A percentile compares a stretch with the other conserved stretches of the same genome.
Evolutionary conservation across 2,797 vertebrate species (phyloP).

Genomic region (Manis crassicaudata): DNA sequence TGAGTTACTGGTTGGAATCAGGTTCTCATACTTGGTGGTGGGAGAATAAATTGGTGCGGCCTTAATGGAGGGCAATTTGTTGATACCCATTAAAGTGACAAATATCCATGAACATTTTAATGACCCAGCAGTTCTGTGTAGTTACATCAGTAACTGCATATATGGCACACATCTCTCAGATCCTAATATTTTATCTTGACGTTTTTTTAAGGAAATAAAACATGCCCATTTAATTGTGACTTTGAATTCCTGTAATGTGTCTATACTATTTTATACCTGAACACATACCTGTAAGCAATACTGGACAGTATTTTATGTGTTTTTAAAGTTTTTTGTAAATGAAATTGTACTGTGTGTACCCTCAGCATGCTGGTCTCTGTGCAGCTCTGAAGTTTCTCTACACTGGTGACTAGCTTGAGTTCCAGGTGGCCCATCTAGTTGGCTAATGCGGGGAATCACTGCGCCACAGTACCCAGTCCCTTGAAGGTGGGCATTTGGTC

Average conservation of each 20-base stretch:
- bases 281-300: not conserved
- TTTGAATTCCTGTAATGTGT: not conserved
- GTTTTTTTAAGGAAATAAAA: not conserved
- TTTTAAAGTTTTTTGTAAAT: conserved; percentile 18
- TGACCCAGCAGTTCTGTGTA: not conserved
- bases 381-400: not conserved
- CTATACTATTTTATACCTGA: not conserved
- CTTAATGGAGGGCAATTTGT: not conserved
- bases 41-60: not conserved
- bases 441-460: too few relatives aligned
- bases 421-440: not conserved
- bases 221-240: not conserved
- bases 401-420: not conserved
- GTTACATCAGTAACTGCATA: not conserved
- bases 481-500: not conserved
- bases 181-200: conserved; percentile 8
- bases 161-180: not conserved
- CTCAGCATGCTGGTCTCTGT: not conserved
- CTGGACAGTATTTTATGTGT: not conserved
- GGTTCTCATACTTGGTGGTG: not conserved
- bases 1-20: not conserved
- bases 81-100: not conserved
- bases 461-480: not conserved
- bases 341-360: not conserved
- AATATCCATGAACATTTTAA: not conserved